Evolutionary conservation across 2,888 invertebrate species (phyloP).

Genomic region (Drosophila mulleri): DNA sequence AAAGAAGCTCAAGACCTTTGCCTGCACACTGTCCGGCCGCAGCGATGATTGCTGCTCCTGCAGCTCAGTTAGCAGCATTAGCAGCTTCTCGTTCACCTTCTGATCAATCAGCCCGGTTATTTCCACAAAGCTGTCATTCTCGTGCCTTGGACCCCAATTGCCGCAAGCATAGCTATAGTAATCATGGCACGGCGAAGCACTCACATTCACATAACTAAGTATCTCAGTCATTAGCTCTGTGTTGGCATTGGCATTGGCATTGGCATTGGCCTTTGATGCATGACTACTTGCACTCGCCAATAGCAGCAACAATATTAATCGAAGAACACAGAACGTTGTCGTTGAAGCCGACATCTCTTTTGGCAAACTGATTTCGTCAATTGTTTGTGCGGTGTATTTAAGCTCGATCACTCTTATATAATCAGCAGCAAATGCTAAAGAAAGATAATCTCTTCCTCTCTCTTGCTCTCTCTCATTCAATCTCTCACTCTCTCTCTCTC

Average conservation of each 20-base stretch:
- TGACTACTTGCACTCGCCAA: not conserved
- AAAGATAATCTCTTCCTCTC: not conserved
- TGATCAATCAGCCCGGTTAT: slow-evolving; percentile 70
- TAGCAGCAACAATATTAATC: not conserved
- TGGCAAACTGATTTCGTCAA: slow-evolving; percentile 14
- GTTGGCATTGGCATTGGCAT: slow-evolving; percentile 15
- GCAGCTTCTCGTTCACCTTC: slow-evolving; percentile 66
- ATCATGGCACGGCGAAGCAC: slow-evolving; percentile 66
- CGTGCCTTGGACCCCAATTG: slow-evolving; percentile 65
- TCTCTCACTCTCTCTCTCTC: too few species aligned
- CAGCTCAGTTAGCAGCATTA: slow-evolving; percentile 50
- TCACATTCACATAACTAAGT: slow-evolving; percentile 51
- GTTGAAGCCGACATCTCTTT: slow-evolving; percentile 18
- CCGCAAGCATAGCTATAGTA: slow-evolving; percentile 80
- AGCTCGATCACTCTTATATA: slow-evolving; percentile 1
- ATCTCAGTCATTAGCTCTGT: slow-evolving; percentile 44
- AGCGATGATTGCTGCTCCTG: not conserved
- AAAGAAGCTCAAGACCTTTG: slow-evolving; percentile 64
- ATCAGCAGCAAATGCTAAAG: slow-evolving; percentile 22
- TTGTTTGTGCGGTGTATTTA: not conserved
- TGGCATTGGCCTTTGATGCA: not conserved
- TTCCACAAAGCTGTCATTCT: slow-evolving; percentile 55
- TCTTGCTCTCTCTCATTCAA: not conserved
- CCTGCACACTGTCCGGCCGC: slow-evolving; percentile 38
- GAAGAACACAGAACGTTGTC: slow-evolving; percentile 1